A percentile compares a stretch with the other conserved stretches of the same genome.
These are phyloP conservation scores for Cynodonichthys magdalenae DNA, from an alignment of 2,797 vertebrate genomes.

Conservation along the genomic window DNA sequence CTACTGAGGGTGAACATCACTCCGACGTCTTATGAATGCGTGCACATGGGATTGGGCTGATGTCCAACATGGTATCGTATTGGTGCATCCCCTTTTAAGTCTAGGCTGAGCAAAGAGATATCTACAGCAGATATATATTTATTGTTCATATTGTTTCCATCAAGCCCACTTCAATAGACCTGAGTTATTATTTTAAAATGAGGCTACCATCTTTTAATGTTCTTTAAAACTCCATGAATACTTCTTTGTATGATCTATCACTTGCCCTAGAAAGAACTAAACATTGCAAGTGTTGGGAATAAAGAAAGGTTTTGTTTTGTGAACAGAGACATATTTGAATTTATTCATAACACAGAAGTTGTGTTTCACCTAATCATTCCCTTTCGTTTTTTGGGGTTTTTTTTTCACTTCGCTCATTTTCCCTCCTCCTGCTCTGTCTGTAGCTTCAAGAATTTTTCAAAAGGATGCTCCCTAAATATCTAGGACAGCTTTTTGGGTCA, in stretches of 20 bases:
- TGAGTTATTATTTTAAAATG: too few relatives aligned
- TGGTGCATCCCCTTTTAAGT: too few relatives aligned
- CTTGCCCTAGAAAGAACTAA: neutral
- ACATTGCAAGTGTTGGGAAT: slow-evolving; percentile 2
- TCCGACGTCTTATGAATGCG: too few relatives aligned
- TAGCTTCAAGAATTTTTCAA: slow-evolving; percentile 77
- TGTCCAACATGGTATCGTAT: too few relatives aligned
- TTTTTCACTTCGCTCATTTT: slow-evolving; percentile 19
- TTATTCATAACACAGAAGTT: slow-evolving; percentile 28
- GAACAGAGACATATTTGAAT: slow-evolving; percentile 33
- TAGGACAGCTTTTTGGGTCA: slow-evolving; percentile 86
- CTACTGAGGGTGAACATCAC: too few relatives aligned
- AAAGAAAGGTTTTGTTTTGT: slow-evolving; percentile 9
- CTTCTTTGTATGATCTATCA: slow-evolving; percentile 3
- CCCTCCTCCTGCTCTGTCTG: slow-evolving; percentile 38
- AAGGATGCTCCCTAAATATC: slow-evolving; percentile 78
- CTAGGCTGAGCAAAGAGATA: too few relatives aligned
- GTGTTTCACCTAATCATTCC: slow-evolving; percentile 33
- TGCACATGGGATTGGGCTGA: too few relatives aligned
- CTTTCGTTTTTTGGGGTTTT: slow-evolving; percentile 7
- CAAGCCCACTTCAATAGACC: too few relatives aligned
- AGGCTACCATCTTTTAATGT: slow-evolving; percentile 38
- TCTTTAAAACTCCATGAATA: neutral
- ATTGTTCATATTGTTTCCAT: too few relatives aligned
- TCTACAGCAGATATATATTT: too few relatives aligned